These are phyloP conservation scores for Silurus asotus DNA, from an alignment of 2,113 vertebrate species.

Conservation along the genomic window DNA sequence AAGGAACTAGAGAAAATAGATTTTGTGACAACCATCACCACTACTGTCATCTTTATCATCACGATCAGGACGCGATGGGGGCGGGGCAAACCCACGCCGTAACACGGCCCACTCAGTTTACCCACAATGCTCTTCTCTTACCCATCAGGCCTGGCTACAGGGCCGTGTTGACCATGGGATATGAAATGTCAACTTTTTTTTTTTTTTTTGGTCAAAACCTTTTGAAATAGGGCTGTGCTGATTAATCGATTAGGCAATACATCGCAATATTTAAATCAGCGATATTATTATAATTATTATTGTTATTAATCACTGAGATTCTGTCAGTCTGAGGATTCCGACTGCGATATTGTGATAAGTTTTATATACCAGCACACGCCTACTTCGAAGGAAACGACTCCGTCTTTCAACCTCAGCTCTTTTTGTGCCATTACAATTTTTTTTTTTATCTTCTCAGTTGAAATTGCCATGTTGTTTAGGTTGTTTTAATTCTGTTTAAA, in stretches of 20 bases:
- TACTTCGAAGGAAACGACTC: slow-evolving; percentile 30
- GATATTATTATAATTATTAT: not conserved
- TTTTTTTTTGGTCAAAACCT: slow-evolving; percentile 2
- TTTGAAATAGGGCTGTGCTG: slow-evolving; percentile 19
- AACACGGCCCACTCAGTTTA: slow-evolving; percentile 63
- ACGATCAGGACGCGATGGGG: not conserved
- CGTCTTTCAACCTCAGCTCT: slow-evolving; percentile 25
- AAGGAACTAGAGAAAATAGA: slow-evolving; percentile 49
- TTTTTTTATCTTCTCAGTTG: slow-evolving; percentile 47
- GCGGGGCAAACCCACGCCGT: slow-evolving; percentile 29
- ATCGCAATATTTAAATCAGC: not conserved
- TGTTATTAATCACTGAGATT: not conserved
- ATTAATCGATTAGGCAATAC: not conserved
- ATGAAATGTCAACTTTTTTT: slow-evolving; percentile 55
- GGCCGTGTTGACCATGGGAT: slow-evolving; percentile 53
- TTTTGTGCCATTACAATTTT: slow-evolving; percentile 51
- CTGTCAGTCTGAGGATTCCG: not conserved
- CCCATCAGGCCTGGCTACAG: slow-evolving; percentile 34
- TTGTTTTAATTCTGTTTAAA: slow-evolving; percentile 57
- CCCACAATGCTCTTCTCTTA: slow-evolving; percentile 43
- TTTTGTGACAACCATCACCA: slow-evolving; percentile 46
- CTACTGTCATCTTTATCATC: slow-evolving; percentile 7
- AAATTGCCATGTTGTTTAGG: slow-evolving; percentile 54
- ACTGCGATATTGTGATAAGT: not conserved
- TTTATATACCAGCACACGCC: not conserved